These are phyloP conservation scores for Polyodon spathula DNA, from an alignment of 2,113 vertebrate genomes.

Conservation along the genomic window DNA sequence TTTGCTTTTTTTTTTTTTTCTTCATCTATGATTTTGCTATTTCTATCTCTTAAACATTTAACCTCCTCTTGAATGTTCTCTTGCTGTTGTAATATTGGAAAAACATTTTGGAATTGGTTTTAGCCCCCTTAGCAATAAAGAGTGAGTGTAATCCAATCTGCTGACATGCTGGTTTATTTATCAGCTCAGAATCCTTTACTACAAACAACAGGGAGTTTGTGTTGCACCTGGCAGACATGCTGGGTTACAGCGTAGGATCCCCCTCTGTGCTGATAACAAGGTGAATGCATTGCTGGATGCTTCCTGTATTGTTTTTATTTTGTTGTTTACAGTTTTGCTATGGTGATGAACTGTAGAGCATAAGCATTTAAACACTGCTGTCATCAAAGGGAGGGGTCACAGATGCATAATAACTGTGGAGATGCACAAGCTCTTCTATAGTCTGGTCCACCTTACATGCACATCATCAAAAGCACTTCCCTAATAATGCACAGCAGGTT, in stretches of 20 bases:
- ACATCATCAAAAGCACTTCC: too few relatives aligned
- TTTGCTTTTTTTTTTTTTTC: too few relatives aligned
- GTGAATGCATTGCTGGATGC: slow-evolving; percentile 21
- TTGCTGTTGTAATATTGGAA: too few relatives aligned
- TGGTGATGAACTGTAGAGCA: not conserved
- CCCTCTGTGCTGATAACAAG: not conserved
- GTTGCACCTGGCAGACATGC: slow-evolving; percentile 5
- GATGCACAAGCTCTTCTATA: too few relatives aligned
- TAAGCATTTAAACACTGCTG: not conserved
- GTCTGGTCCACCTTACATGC: too few relatives aligned
- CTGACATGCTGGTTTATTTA: slow-evolving; percentile 45
- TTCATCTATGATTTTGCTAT: too few relatives aligned
- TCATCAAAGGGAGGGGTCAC: not conserved
- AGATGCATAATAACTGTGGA: too few relatives aligned
- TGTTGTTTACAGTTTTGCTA: slow-evolving; percentile 8
- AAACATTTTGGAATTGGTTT: too few relatives aligned
- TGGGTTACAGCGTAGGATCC: slow-evolving; percentile 2
- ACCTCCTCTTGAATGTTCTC: too few relatives aligned
- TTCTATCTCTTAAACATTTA: too few relatives aligned
- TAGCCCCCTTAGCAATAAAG: slow-evolving; percentile 25
- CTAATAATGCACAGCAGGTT: too few relatives aligned
- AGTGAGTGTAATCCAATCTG: slow-evolving; percentile 34
- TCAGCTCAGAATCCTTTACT: slow-evolving; percentile 31
- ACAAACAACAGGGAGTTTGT: slow-evolving; percentile 39
- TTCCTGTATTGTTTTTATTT: slow-evolving; percentile 12